Percentiles rank a stretch among this genome's conserved stretches.
Evolutionary conservation across 2,113 vertebrate species (phyloP).

Genomic region (Eupsittula cactorum): DNA sequence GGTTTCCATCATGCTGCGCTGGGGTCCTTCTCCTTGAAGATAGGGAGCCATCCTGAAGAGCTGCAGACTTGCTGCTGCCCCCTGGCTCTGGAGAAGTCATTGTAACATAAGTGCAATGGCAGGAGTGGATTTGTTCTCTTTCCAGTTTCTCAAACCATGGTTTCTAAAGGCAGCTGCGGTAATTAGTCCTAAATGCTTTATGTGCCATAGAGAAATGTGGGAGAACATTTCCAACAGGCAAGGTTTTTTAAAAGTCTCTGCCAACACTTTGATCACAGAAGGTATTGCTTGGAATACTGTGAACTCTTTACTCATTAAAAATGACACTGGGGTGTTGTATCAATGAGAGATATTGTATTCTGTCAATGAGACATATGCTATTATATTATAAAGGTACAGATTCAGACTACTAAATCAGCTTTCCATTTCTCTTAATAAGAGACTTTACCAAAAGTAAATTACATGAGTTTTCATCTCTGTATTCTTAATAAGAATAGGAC

Average conservation of each 20-base stretch:
- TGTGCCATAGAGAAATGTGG: neutral
- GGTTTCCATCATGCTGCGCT: neutral
- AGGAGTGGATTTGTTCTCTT: neutral
- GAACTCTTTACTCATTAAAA: constrained; percentile 58
- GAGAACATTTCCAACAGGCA: constrained; percentile 11
- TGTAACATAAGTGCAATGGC: neutral
- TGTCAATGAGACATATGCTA: constrained; percentile 53
- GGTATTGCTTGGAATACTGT: constrained; percentile 46
- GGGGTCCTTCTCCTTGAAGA: neutral
- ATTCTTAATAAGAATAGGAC: constrained; percentile 29
- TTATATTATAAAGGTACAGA: constrained; percentile 70
- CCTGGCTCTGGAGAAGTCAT: neutral
- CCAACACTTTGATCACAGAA: constrained; percentile 59
- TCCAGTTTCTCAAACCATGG: neutral
- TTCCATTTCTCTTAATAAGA: constrained; percentile 61
- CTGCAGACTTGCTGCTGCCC: neutral
- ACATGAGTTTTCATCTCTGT: constrained; percentile 34
- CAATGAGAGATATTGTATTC: constrained; percentile 53
- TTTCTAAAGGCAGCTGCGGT: neutral
- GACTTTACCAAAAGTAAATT: constrained; percentile 45
- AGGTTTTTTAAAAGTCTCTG: neutral
- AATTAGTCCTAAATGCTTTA: constrained; percentile 39
- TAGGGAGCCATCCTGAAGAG: neutral
- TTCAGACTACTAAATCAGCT: constrained; percentile 68
- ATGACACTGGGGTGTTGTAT: constrained; percentile 46